Conservation (phyloP, 1,140 invertebrate species). For the Papilio helenus region DNA sequence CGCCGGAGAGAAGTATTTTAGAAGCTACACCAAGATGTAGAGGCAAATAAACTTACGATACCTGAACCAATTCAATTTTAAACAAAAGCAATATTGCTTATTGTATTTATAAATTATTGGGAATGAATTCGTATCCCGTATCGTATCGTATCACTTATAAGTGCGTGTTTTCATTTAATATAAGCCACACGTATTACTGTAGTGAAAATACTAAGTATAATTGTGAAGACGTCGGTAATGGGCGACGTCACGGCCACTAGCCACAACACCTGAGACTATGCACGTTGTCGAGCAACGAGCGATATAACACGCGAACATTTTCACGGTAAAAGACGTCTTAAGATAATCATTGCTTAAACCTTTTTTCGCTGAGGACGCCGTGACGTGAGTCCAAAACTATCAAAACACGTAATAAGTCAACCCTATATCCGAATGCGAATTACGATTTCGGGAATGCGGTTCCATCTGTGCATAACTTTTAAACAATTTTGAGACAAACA, state of each 20-base stretch:
- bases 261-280: constrained; percentile 20
- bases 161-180: not conserved
- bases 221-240: constrained; percentile 2
- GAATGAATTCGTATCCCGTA: not conserved
- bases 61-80: too few species aligned
- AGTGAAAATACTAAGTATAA: constrained; percentile 32
- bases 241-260: constrained; percentile 19
- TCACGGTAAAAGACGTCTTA: constrained; percentile 51
- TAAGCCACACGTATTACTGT: not conserved
- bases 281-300: constrained; percentile 32
- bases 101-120: too few species aligned
- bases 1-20: not conserved
- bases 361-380: too few species aligned
- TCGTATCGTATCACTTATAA: not conserved
- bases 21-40: too few species aligned
- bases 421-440: too few species aligned
- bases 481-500: too few species aligned
- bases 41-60: too few species aligned
- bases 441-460: too few species aligned
- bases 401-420: too few species aligned
- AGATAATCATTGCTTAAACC: not conserved
- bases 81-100: too few species aligned
- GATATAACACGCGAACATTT: constrained; percentile 55
- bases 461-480: too few species aligned
- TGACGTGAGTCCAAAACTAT: too few species aligned